Base-by-base conservation (phyloP, 1,140 invertebrate species). In the Sweltsa coloradensis region DNA sequence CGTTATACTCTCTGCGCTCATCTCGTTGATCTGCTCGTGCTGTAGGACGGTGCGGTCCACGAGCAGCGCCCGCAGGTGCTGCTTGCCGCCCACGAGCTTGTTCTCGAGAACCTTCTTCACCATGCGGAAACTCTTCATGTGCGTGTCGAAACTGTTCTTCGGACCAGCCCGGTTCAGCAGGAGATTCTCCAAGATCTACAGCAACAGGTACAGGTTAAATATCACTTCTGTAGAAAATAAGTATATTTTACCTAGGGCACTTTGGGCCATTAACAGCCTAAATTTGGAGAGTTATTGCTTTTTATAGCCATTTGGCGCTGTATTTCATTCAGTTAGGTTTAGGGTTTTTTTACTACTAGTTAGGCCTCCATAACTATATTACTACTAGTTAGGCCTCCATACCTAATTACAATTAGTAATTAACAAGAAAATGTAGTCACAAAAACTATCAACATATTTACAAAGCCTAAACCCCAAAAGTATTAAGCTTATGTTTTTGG, bases 41-140 rank as follows among this genome's bases (percentile, higher is more conserved):
- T 85, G 83, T 23, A 84, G 55, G 41, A 73, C 63, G 11, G 75
- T 68, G 40, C 78, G 61, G 49, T 83, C 76, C 14, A 85, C 67
- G 26, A 85, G 61, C 21, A 85, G 55, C n/a, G 70, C 63, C 46
- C 79, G 64, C 16, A 84, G 66, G 55, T 82, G 73, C 22, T 68
- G 67, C 48, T 79, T 79, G 31, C 72, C 70, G 24, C 72, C 66
- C 18, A 77, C 58, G 24, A 79, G 56, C 59, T 72, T 74, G 54
- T 83, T 75, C 54, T 80, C 75, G 3, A 82, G 60, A 3, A 72
- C 61, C 56, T 63, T 69, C 52, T 83, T 83, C 1, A 72, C 63
- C 19, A 72, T 51, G 44, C 74, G 67, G 51, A 76, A 79, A 53
- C 65, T 71, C 52, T 78, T 79, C 60, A 72, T 73, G 18, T 72